Conservation (phyloP, 2,888 invertebrate species). For the Drosophila acutilabella region DNA sequence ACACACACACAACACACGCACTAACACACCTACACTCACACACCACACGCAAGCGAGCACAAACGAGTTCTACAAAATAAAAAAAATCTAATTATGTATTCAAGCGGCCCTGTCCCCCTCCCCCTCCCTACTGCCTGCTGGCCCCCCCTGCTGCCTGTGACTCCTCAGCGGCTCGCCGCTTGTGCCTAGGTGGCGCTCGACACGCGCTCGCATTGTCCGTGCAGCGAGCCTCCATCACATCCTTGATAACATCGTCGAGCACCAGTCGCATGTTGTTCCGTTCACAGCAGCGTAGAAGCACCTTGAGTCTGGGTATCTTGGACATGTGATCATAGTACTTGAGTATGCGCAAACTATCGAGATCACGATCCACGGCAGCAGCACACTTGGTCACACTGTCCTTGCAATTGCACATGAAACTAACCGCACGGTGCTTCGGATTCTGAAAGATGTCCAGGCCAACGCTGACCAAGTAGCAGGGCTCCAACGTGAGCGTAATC, state of each 20-base stretch:
- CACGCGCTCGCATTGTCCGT: conserved; percentile 39
- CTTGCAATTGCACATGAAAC: conserved; percentile 58
- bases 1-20: not conserved
- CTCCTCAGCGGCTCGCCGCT: not conserved
- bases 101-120: conserved; percentile 10
- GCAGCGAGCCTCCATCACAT: conserved; percentile 34
- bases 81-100: conserved; percentile 28
- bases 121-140: not conserved
- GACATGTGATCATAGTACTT: conserved; percentile 72
- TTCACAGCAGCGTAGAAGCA: conserved; percentile 55
- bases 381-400: conserved; percentile 25
- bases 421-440: conserved; percentile 40
- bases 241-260: conserved; percentile 54
- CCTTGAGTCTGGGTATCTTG: conserved; percentile 63
- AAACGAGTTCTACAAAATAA: conserved; percentile 62
- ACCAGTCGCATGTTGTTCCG: conserved; percentile 44
- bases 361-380: conserved; percentile 7
- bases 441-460: conserved; percentile 50
- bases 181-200: not conserved
- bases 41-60: not conserved
- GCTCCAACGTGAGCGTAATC: conserved; percentile 69
- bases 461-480: conserved; percentile 75
- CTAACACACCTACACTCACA: not conserved
- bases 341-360: conserved; percentile 35
- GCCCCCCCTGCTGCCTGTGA: not conserved